Base-by-base conservation (phyloP, 2,888 invertebrate genomes). In the Aporophyla lueneburgensis region DNA sequence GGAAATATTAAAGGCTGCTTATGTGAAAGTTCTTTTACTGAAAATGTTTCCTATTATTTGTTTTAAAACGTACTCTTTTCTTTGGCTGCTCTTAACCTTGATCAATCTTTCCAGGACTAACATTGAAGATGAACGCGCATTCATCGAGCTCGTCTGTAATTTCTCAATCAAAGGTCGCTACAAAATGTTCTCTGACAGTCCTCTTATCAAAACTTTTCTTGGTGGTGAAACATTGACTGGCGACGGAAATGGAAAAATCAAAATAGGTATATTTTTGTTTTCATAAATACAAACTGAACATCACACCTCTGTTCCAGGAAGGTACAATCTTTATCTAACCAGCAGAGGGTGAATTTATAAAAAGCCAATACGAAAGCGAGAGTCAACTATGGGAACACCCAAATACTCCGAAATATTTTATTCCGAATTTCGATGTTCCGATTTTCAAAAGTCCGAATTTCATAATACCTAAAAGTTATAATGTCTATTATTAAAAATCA, bases 191-290 rank as follows among this genome's bases (percentile, higher is more conserved):
- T 86, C 91, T 0, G 9, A 71, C 0, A 87, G 83, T 40, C 86
- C 87, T 0, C 1, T 89, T 0, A 5, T 93, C 5, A 87, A 87
- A 71, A 76, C 54, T 6, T 68, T 93, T 0, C 53, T 90, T 7
- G 89, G 89, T 12, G 87, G 81, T 1, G 76, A 86, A 0, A 56
- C 69, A 0, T 54, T 93, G 0, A 79, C 74, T 10, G 93, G 93
- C 0, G 85, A 92, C 5, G 93, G 93, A 65, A 88, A 85, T 67
- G 91, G 89, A 6, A 90, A 90, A 83, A 63, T 90, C 0, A 90
- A 91, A 86, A 69, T 93, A 54, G 91, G 93, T 93, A 54, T 19
- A 19, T 10, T 24, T 58, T 7, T 33, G 33, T 33, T 40, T 62
- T n/a, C 33, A 2, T 9, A 61, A 33, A 5, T 40, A 40, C 9